Percentiles rank a stretch among this genome's conserved stretches.
Conservation (phyloP, 2,113 vertebrate genomes). For the Tachysurus vachellii region DNA sequence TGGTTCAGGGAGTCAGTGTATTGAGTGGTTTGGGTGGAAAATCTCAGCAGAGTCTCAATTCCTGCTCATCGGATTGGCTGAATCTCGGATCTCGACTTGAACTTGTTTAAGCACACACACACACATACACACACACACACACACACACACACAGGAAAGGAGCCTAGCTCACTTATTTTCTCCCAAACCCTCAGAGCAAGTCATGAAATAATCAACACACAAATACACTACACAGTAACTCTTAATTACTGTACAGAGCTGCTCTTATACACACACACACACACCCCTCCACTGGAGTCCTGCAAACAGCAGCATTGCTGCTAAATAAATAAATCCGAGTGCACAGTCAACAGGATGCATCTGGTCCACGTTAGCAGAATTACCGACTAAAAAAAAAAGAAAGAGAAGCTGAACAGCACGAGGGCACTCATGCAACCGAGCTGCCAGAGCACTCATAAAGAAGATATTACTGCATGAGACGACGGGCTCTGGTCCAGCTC, state of each 20-base stretch:
- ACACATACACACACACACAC: background rate
- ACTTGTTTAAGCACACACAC: background rate
- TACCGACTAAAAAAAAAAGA: conserved; percentile 20
- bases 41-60: too few species aligned
- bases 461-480: conserved; percentile 39
- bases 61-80: too few species aligned
- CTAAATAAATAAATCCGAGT: conserved; percentile 53
- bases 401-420: conserved; percentile 51
- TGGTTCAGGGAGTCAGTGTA: too few species aligned
- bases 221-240: conserved; percentile 14
- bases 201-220: conserved; percentile 14
- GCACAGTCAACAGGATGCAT: conserved; percentile 52
- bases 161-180: background rate
- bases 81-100: background rate
- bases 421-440: conserved; percentile 48
- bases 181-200: background rate
- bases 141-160: background rate
- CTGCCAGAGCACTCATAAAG: conserved; percentile 52
- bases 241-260: conserved; percentile 23
- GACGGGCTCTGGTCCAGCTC: conserved; percentile 29
- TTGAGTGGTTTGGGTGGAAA: too few species aligned
- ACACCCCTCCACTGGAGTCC: background rate
- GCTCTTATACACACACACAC: conserved; percentile 3
- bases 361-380: conserved; percentile 54
- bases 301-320: conserved; percentile 29